Percentiles rank a stretch among this genome's conserved stretches.
phyloP scores from a whole-genome alignment of 2,888 invertebrate genomes.

The Tromatobia lineatoria region DNA sequence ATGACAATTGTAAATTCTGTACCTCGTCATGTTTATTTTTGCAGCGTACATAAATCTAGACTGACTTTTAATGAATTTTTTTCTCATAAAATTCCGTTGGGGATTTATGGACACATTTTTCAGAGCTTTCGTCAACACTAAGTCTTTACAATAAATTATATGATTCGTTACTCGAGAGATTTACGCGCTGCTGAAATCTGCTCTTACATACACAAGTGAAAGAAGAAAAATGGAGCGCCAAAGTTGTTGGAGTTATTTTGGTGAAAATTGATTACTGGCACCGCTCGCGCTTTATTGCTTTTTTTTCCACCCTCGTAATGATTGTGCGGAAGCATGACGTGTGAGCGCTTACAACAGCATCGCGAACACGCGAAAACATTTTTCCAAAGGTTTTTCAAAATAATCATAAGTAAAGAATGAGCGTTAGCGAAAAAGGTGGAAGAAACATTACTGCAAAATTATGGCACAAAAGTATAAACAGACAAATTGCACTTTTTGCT shows the following conservation, averaged over 20 bases:
- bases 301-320: slow-evolving; percentile 22
- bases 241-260: slow-evolving; percentile 18
- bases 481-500: background rate
- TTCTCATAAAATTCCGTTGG: background rate
- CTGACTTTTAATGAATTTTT: background rate
- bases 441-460: background rate
- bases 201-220: slow-evolving; percentile 16
- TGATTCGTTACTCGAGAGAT: background rate
- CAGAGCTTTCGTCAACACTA: background rate
- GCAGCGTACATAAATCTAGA: too few relatives aligned
- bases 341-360: background rate
- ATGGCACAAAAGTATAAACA: slow-evolving; percentile 2
- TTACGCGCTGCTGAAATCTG: background rate
- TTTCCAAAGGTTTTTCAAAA: slow-evolving; percentile 34
- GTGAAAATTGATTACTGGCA: slow-evolving; percentile 53
- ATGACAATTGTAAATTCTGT: background rate
- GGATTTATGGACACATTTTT: background rate
- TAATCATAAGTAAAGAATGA: slow-evolving; percentile 35
- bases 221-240: slow-evolving; percentile 18
- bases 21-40: too few relatives aligned
- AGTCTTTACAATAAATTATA: slow-evolving; percentile 5
- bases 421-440: slow-evolving; percentile 2
- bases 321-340: slow-evolving; percentile 15
- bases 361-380: slow-evolving; percentile 25
- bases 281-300: slow-evolving; percentile 29